Percentiles rank a stretch among this genome's conserved stretches.
Evolutionary conservation across 1,140 invertebrate species (phyloP).

Genomic region (Caligus rogercresseyi): DNA sequence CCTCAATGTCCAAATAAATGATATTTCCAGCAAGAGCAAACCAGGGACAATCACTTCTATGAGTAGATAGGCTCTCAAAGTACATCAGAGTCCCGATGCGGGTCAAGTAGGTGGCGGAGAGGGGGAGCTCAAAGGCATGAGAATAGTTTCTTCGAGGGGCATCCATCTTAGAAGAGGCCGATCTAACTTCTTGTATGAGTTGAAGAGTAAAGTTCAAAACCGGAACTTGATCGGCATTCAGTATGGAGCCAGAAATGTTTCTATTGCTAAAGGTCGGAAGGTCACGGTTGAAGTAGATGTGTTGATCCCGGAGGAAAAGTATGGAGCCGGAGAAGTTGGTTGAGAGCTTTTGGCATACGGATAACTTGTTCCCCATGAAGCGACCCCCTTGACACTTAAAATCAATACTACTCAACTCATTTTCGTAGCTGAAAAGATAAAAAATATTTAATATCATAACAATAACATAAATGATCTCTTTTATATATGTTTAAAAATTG

Average conservation of each 20-base stretch:
- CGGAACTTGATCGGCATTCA: not conserved
- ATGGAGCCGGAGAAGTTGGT: not conserved
- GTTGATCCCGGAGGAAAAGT: not conserved
- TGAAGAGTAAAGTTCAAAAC: not conserved
- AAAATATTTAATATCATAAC: not conserved
- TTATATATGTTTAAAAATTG: no score
- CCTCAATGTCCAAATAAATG: not conserved
- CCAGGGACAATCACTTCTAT: not conserved
- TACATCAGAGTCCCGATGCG: not conserved
- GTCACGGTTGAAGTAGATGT: not conserved
- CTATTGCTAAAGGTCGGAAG: not conserved
- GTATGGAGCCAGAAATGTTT: not conserved
- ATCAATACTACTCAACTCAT: not conserved
- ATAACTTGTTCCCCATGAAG: not conserved
- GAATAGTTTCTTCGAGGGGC: not conserved
- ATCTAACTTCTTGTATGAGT: not conserved
- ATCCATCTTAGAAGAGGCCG: not conserved
- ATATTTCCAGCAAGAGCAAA: not conserved
- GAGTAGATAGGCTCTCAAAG: not conserved
- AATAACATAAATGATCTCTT: not conserved
- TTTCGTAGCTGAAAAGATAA: not conserved
- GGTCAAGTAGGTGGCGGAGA: not conserved
- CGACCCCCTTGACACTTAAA: not conserved
- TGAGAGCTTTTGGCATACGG: not conserved
- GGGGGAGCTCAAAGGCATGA: not conserved